phyloP scores from a whole-genome alignment of 2,888 invertebrate species.

The Oxycera nigricornis region DNA sequence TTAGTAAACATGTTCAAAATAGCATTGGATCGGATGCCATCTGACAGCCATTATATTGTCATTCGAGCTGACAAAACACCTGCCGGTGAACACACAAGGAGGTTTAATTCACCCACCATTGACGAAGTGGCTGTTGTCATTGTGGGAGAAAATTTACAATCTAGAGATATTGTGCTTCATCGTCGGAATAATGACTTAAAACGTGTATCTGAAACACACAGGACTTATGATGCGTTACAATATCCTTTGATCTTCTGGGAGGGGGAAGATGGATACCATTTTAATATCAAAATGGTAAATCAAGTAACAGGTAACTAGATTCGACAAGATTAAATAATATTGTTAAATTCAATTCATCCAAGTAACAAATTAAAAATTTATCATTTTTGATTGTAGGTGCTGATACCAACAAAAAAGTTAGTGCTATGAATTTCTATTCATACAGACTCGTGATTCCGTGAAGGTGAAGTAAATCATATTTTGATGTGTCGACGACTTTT shows the following conservation, averaged over 20 bases:
- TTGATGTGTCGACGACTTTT: background rate
- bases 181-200: constrained; percentile 48
- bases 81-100: constrained; percentile 50
- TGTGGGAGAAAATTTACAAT: constrained; percentile 45
- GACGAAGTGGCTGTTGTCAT: constrained; percentile 52
- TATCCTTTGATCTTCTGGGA: constrained; percentile 54
- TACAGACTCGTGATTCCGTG: constrained; percentile 19
- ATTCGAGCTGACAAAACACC: constrained; percentile 53
- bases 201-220: constrained; percentile 51
- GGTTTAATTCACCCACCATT: constrained; percentile 52
- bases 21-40: constrained; percentile 49
- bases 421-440: constrained; percentile 20
- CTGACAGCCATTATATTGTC: constrained; percentile 50
- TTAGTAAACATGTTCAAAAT: constrained; percentile 34
- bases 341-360: background rate
- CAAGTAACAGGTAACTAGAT: background rate
- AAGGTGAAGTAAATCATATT: constrained; percentile 24
- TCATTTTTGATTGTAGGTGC: constrained; percentile 3
- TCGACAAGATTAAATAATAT: background rate
- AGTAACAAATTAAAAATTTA: background rate
- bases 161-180: constrained; percentile 51
- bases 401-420: constrained; percentile 13
- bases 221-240: constrained; percentile 54
- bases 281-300: constrained; percentile 40
- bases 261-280: constrained; percentile 51